Evolutionary conservation across 2,797 vertebrate species (phyloP), one percentile per base, ranked within the genome.

Genomic region (Pygocentrus nattereri): DNA sequence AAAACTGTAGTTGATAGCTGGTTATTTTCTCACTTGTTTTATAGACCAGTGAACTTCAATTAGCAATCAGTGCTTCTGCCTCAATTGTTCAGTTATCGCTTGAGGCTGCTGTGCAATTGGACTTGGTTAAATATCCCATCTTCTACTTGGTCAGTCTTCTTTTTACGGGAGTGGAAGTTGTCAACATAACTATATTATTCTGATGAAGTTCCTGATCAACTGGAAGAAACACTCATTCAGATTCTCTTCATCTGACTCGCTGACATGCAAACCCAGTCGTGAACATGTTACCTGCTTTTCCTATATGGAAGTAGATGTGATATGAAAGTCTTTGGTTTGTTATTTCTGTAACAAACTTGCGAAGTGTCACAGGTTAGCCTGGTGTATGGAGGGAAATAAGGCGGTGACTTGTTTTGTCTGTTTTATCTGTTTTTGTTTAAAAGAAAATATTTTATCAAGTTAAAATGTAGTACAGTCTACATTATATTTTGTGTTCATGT

Each of bases 401-500:
- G 23, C 54, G 56, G 69, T 18, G 47, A 79, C n/a, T 13, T 54
- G 80, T 31, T n/a, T 13, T 54, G 80, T 31, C 38, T 41, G 41
- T 80, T 65, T 73, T 41, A 56, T 54, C 50, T 54, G n/a, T 23
- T 80, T n/a, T 80, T 65, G 12, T 13, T n/a, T n/a, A 31, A 18
- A 25, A 25, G 1, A 27, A 31, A 31, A 31, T 30, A 21, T 50
- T 31, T 94, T 93, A 90, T 96, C 94, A 95, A 94, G 95, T 92
- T 94, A 91, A 44, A 62, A 69, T 54, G 91, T 71, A 78, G 76
- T 79, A 23, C 68, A 19, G 49, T 73, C 41, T n/a, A 78, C 62
- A 81, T 74, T 38, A 80, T 67, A 75, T 80, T 95, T 95, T 94
- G 94, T 95, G 95, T 96, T 96, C 95, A 92, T 96, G 93, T 92